phyloP scores from a whole-genome alignment of 2,797 vertebrate genomes.

The Austrolebias charrua region DNA sequence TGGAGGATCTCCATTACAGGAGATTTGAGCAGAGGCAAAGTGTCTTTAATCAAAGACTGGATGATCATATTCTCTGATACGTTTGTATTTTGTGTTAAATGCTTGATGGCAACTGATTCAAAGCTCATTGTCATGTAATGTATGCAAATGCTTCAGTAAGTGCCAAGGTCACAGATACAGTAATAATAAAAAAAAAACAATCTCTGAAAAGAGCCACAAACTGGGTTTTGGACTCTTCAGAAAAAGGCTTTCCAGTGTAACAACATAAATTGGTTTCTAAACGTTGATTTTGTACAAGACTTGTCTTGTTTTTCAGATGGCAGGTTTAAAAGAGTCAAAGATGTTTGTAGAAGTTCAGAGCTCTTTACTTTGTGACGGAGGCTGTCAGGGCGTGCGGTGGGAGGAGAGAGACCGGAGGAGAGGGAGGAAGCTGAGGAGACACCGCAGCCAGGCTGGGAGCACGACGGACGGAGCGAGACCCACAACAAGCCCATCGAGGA shows the following conservation, averaged over 20 bases:
- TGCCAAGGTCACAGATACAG: background rate
- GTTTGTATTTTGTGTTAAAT: background rate
- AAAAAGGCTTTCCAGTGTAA: background rate
- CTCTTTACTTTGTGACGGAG: background rate
- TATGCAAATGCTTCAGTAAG: background rate
- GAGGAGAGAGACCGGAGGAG: slow-evolving; percentile 49
- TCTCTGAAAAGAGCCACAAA: background rate
- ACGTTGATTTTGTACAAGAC: no score
- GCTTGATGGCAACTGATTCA: background rate
- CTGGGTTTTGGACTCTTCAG: background rate
- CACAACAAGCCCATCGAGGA: slow-evolving; percentile 10
- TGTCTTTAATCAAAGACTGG: background rate
- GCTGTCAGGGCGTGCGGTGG: slow-evolving; percentile 40
- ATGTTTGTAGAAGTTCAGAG: background rate
- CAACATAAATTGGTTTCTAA: slow-evolving; percentile 7
- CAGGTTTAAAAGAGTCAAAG: background rate
- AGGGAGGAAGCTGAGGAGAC: slow-evolving; percentile 15
- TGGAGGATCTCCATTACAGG: slow-evolving; percentile 40
- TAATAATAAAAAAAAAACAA: background rate
- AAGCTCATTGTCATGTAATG: background rate
- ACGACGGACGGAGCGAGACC: slow-evolving; percentile 11
- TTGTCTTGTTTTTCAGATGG: background rate
- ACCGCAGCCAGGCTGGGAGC: slow-evolving; percentile 7
- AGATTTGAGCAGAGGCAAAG: background rate
- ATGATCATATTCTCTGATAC: background rate